Conservation (phyloP, 1,140 invertebrate genomes). For the Conopomorpha cramerella region DNA sequence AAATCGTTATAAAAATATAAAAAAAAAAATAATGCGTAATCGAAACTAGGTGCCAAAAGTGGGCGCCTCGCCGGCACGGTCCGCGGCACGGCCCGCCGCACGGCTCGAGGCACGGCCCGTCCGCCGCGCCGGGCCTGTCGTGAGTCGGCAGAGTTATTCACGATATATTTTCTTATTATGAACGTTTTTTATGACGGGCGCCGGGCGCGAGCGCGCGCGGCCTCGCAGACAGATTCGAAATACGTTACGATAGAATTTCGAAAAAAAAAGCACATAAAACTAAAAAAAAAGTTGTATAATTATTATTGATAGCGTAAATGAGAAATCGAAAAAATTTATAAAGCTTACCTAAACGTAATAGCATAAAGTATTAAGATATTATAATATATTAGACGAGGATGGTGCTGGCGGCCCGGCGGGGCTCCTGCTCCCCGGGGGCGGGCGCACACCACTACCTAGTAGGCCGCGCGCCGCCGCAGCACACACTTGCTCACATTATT, state of each 20-base stretch:
- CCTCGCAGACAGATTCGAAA: slow-evolving; percentile 49
- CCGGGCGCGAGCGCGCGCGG: slow-evolving; percentile 28
- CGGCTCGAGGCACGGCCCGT: slow-evolving; percentile 55
- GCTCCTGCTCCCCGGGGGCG: slow-evolving; percentile 7
- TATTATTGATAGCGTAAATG: slow-evolving; percentile 58
- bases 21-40: slow-evolving; percentile 56
- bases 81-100: too few relatives aligned
- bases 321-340: slow-evolving; percentile 60
- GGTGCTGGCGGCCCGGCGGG: slow-evolving; percentile 8
- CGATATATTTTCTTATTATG: slow-evolving; percentile 61
- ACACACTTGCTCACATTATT: too few relatives aligned
- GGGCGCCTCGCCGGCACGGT: slow-evolving; percentile 56
- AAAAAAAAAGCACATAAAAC: slow-evolving; percentile 57
- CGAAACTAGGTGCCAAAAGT: slow-evolving; percentile 60
- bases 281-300: slow-evolving; percentile 61
- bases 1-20: slow-evolving; percentile 58
- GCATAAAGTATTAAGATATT: slow-evolving; percentile 59
- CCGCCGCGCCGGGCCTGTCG: slow-evolving; percentile 54
- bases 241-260: slow-evolving; percentile 58
- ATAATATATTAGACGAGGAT: slow-evolving; percentile 31
- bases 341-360: slow-evolving; percentile 60
- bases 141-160: slow-evolving; percentile 59
- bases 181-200: slow-evolving; percentile 56
- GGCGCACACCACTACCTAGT: too few relatives aligned
- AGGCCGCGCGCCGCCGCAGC: slow-evolving; percentile 35